Evolutionary conservation across 2,113 vertebrate species (phyloP), one percentile per base, ranked within the genome.

Genomic region (Scopus umbretta): DNA sequence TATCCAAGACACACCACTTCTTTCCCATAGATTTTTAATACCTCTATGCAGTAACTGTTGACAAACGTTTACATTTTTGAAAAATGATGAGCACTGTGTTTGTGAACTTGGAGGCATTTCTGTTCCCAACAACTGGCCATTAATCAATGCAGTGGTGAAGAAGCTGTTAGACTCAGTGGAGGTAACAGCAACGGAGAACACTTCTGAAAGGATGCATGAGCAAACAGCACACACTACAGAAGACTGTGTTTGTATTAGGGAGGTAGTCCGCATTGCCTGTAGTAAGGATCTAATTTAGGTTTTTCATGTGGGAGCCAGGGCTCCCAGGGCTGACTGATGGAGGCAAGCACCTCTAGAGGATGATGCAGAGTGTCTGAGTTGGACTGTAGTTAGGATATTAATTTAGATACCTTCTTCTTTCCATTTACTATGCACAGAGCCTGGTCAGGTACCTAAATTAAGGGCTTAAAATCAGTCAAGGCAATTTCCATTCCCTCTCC

Each of bases 1-100:
- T 43, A 36, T 86, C 63, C 78, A 86, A 92, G 81, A 67, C 59
- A 92, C 47, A 86, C 18, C 22, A 53, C n/a, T 96, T 92, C 58
- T 94, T 97, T 96, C 92, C 84, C 93, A 85, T 85, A 79, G 72
- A 68, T 83, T 92, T 90, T 92, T 81, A 94, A 90, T 96, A 96
- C 71, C 81, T 96, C 70, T 91, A 38, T 95, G 78, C 76, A 85
- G 78, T 81, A 95, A 88, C 90, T 95, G 91, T 90, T 96, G 95
- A 96, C 88, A 96, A 97, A 94, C 23, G 20, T 78, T 81, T 88
- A 45, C 38, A 56, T 78, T 91, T 93, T 45, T 90, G 49, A 89
- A 78, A 96, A 97, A 91, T 75, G 36, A 94, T 91, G 59, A 83
- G 23, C 34, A 40, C 29, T 63, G 20, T 86, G 86, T 80, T 97